phyloP scores from a whole-genome alignment of 1,140 invertebrate species.

The Panagrolaimus sp. region DNA sequence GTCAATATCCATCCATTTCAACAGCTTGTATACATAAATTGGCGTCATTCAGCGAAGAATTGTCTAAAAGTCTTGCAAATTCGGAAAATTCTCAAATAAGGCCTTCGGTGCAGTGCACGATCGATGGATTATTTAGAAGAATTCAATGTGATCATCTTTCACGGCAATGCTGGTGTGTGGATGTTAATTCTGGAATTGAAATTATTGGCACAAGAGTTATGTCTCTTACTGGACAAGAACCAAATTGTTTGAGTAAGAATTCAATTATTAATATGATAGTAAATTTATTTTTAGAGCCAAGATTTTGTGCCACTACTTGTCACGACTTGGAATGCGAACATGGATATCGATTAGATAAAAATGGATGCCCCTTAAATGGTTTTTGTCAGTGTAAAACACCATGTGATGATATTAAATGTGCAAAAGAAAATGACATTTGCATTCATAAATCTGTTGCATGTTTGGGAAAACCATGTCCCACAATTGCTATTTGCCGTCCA shows the following conservation, averaged over 20 bases:
- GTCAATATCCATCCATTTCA: conserved; percentile 33
- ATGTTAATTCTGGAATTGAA: conserved; percentile 37
- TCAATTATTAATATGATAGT: conserved; percentile 14
- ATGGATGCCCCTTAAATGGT: conserved; percentile 47
- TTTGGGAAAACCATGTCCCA: conserved; percentile 31
- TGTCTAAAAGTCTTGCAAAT: conserved; percentile 23
- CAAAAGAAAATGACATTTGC: conserved; percentile 39
- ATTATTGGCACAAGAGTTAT: conserved; percentile 34
- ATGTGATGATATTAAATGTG: conserved; percentile 47
- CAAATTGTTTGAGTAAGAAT: conserved; percentile 27
- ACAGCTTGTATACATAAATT: conserved; percentile 39
- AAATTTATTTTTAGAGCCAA: conserved; percentile 24
- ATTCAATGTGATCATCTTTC: conserved; percentile 38
- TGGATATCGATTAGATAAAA: conserved; percentile 41
- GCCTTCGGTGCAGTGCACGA: conserved; percentile 28
- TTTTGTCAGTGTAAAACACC: conserved; percentile 43
- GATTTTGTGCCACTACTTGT: conserved; percentile 36
- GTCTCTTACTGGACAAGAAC: conserved; percentile 21
- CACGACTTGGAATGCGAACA: conserved; percentile 33
- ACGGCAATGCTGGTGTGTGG: conserved; percentile 50
- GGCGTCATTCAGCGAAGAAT: conserved; percentile 29
- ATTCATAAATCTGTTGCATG: conserved; percentile 37
- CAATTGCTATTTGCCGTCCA: conserved; percentile 26
- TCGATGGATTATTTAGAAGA: conserved; percentile 29
- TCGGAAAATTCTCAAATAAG: conserved; percentile 16